Evolutionary conservation across 2,113 vertebrate genomes (phyloP), one percentile per base, ranked within the genome.

Genomic region (Silurus glanis): DNA sequence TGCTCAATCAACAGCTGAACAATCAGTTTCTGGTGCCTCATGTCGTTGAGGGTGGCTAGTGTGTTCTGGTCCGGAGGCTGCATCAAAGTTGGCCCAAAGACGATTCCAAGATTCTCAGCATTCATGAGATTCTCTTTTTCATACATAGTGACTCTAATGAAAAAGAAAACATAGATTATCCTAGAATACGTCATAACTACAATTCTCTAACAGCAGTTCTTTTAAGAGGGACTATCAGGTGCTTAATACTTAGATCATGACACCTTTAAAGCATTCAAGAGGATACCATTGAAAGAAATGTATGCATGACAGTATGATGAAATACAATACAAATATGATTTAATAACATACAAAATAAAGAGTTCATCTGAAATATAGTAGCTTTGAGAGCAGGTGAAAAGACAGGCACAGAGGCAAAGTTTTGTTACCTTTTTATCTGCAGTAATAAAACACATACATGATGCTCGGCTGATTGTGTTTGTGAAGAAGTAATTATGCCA

Each of bases 121-220:
- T 95, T 98, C 98, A 99, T 99, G 83, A 99, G 96, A 92, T 99
- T 99, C 79, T 99, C 96, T 91, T 99, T 99, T 93, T 98, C 97
- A 84, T 96, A 96, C 95, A 96, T 91, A 16, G 97, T 98, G 88
- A 99, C 97, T 92, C 98, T 99, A 92, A 66, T 92, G 88, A 72
- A 84, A 89, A 9, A 59, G 25, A 14, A 87, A 19, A 66, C 53
- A n/a, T 49, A 85, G 87, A 61, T 87, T n/a, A 17, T 66, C 62
- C 9, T 51, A 82, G 25, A 6, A 23, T 16, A 9, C 1, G 2
- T 78, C 2, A 28, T 17, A 8, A 28, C 37, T 17, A 3, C 12
- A 76, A 25, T 53, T 12, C 0, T 56, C 49, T 19, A 19, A 80
- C 37, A 56, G 16, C 12, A 59, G 37, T 37, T 79, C n/a, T n/a